Base-by-base conservation (phyloP, 1,140 invertebrate genomes). In the Aporrectodea caliginosa region DNA sequence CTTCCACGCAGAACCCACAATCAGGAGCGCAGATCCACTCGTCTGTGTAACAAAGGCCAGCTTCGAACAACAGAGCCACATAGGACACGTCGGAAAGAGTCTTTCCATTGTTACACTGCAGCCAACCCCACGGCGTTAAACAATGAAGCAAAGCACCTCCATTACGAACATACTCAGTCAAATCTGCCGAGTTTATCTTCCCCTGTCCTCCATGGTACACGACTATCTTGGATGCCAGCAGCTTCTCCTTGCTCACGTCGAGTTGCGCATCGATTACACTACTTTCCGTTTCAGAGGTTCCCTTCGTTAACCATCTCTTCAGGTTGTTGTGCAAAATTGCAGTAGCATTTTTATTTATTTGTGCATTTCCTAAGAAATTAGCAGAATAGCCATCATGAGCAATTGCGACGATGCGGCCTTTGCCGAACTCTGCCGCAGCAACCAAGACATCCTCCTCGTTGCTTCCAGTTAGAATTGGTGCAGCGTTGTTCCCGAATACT, bases 81-180 rank as follows among this genome's bases (percentile, higher is more conserved):
- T 79, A 58, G 2, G 79, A 69, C 68, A 80, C 78, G 29, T 80
- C 75, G 32, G 16, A 6, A 2, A 72, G 68, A 1, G 29, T 78
- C 35, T 77, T 72, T 22, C 71, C 71, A 16, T 35, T 35, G 35
- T 80, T 77, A 31, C 33, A 58, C 33, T 80, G 79, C 30, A 80
- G 32, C 68, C 75, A 80, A 14, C 79, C 79, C 79, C 79, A 80
- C 27, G 79, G 79, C 31, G 70, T 69, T 29, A 75, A 43, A 1
- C 75, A 75, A 33, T 77, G 75, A 1, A 80, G 29, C 1, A 80
- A 73, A 1, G 34, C 58, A 16, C 79, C 79, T 6, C 79, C 79
- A 27, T 33, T 35, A 58, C 34, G 31, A n/a, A 80, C 35, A 70
- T 72, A 78, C 1, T 80, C 75, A 32, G 29, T 16, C 1, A 74